These are phyloP conservation scores for Dendrocopos noguchii DNA, from an alignment of 2,113 vertebrate species.

Conservation along the genomic window DNA sequence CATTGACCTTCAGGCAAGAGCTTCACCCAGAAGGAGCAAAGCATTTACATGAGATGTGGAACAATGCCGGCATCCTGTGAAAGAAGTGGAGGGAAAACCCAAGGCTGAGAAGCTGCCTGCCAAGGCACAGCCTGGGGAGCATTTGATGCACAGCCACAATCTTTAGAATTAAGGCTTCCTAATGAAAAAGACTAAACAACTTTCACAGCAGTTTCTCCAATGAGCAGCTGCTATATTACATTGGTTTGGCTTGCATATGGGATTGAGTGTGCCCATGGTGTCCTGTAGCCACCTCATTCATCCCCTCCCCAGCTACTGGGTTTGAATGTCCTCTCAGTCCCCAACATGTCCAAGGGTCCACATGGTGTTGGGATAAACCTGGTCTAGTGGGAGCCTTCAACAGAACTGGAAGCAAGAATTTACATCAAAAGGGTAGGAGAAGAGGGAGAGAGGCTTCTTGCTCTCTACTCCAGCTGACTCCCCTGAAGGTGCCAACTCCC, in stretches of 20 bases:
- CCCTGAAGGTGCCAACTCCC: not conserved
- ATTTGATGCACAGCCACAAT: not conserved
- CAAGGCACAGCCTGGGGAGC: not conserved
- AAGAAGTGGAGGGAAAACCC: not conserved
- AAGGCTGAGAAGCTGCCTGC: not conserved
- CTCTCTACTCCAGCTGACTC: not conserved
- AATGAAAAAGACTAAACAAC: not conserved
- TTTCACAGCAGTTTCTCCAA: not conserved
- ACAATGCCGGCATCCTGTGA: not conserved
- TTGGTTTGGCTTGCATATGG: not conserved
- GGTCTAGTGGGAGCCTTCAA: not conserved
- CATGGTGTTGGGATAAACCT: accelerated
- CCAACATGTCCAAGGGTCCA: not conserved
- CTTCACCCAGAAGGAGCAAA: not conserved
- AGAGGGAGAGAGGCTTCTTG: not conserved
- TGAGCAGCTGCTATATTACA: not conserved
- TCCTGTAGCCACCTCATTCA: not conserved
- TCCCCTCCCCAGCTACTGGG: not conserved
- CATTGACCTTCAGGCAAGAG: not conserved
- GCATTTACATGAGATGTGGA: not conserved
- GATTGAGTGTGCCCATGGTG: not conserved
- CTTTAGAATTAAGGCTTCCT: not conserved
- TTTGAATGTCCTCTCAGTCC: not conserved
- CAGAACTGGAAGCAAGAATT: not conserved
- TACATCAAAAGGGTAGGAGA: not conserved